These are phyloP conservation scores for Metridium senile DNA, from an alignment of 92 coral and sea anemone species.

Conservation along the genomic window DNA sequence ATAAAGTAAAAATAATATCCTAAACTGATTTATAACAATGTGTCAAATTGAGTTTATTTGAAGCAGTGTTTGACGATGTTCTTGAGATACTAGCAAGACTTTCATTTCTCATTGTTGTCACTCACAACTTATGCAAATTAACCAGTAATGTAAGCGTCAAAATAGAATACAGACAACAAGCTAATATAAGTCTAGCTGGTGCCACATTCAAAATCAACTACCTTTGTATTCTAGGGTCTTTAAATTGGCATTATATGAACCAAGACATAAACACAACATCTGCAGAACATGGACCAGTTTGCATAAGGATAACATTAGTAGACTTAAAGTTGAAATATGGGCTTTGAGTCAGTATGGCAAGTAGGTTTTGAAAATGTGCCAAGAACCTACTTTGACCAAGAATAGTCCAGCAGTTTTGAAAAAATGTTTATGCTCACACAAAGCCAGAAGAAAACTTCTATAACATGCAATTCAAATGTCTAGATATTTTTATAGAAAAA, in stretches of 20 bases:
- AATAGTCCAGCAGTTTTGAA: background rate
- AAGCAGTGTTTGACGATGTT: background rate
- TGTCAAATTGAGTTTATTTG: background rate
- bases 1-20: too few relatives aligned
- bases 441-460: background rate
- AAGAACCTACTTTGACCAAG: background rate
- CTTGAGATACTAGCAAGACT: background rate
- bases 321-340: background rate
- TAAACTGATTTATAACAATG: background rate
- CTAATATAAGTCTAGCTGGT: conserved; percentile 4
- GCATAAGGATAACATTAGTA: background rate
- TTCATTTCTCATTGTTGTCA: background rate
- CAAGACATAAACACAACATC: background rate
- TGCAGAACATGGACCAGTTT: background rate
- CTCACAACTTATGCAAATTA: conserved; percentile 3
- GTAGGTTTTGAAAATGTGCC: background rate
- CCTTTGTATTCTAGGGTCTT: background rate
- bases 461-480: background rate
- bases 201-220: conserved; percentile 15
- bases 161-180: background rate
- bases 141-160: background rate
- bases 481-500: too few relatives aligned
- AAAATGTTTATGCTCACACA: background rate
- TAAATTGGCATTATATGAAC: background rate
- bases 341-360: background rate